These are phyloP conservation scores for Heliconius nattereri DNA, from an alignment of 1,140 invertebrate species.

Conservation along the genomic window DNA sequence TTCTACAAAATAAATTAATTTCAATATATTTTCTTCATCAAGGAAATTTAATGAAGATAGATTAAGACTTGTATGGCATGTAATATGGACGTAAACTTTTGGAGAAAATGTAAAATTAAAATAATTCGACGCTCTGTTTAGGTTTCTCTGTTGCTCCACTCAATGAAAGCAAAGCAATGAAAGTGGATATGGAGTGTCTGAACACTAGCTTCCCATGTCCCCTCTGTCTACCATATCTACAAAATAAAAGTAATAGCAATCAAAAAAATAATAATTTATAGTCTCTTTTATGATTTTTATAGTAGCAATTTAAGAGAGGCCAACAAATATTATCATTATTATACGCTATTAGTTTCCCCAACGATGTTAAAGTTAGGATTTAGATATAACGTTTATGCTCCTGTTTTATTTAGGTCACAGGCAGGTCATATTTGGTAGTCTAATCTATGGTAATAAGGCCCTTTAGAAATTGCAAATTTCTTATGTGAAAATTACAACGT, in stretches of 20 bases:
- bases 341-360: neutral
- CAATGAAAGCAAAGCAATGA: too few relatives aligned
- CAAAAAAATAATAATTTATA: too few relatives aligned
- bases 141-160: too few relatives aligned
- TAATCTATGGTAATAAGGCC: conserved; percentile 29
- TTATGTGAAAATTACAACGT: conserved; percentile 1
- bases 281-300: neutral
- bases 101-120: too few relatives aligned
- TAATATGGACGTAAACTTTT: too few relatives aligned
- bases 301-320: neutral
- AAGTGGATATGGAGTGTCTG: too few relatives aligned
- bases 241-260: too few relatives aligned
- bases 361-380: conserved; percentile 21
- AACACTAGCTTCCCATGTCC: too few relatives aligned
- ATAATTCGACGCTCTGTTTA: too few relatives aligned
- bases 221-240: too few relatives aligned
- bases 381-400: conserved; percentile 18
- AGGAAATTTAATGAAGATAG: too few relatives aligned
- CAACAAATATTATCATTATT: neutral
- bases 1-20: neutral
- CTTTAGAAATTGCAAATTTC: conserved; percentile 24
- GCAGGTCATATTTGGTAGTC: conserved; percentile 28
- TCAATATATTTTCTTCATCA: neutral
- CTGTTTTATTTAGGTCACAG: conserved; percentile 27
- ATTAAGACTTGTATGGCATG: too few relatives aligned